Base-by-base conservation (phyloP, 2,797 vertebrate species). In the Myotis daubentonii region DNA sequence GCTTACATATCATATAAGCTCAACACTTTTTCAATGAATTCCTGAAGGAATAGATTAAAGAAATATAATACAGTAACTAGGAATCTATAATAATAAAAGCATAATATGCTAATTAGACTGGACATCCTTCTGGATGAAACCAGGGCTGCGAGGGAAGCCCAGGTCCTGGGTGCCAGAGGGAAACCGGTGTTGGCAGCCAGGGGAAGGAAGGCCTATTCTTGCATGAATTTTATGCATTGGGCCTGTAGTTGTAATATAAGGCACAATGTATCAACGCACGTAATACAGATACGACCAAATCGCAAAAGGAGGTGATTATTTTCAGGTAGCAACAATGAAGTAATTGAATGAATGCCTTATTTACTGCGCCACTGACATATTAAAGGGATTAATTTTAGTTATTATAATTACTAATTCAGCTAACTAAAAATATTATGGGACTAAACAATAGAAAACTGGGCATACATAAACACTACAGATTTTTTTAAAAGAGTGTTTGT, bases 391-490 rank as follows among this genome's bases (percentile, higher is more conserved):
- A 89, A n/a, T 82, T 92, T 94, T 81, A 75, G 17, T 38, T 79
- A 53, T 89, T 44, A 71, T 55, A 90, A 71, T 84, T 81, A 51
- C 51, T 83, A 71, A 62, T 47, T 93, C 17, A 80, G 22, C 30
- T 79, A 81, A 80, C 6, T 74, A 80, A 66, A 91, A 49, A n/a
- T 75, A 33, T 30, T 70, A 81, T 41, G 12, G 20, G 38, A 90
- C 55, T 36, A 57, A 66, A 41, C 41, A 74, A 62, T 41, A 82
- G 49, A 95, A 96, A 96, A 68, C 23, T 78, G 44, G 15, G 8
- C 38, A 53, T 76, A 53, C 75, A 9, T 8, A 68, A 12, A 28
- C 6, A 51, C 44, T 87, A 41, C 38, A 65, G 44, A 44, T 60
- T 8, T 90, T 92, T 60, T 60, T 60, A 49, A 83, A 90, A 62